These are phyloP conservation scores for Otis tarda DNA, from an alignment of 2,113 vertebrate species.

Conservation along the genomic window DNA sequence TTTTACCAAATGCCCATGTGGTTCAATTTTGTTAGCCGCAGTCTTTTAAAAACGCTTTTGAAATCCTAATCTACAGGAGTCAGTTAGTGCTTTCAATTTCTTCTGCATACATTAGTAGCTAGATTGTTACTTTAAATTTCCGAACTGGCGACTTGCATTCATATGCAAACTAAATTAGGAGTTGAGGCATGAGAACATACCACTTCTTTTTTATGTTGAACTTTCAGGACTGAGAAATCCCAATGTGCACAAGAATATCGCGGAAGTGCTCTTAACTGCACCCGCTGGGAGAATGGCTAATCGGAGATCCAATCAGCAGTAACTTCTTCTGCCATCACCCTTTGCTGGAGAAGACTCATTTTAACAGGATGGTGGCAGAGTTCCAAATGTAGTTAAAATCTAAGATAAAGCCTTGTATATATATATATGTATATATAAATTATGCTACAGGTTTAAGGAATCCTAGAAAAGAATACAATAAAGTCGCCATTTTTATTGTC, in stretches of 20 bases:
- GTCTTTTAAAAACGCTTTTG: constrained; percentile 8
- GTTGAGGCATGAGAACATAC: constrained; percentile 30
- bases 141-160: neutral
- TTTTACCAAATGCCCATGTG: neutral
- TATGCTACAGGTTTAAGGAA: neutral
- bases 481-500: neutral
- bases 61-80: neutral
- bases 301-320: neutral
- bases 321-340: neutral
- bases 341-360: neutral
- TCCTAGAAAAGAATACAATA: neutral
- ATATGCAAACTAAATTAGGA: constrained; percentile 19
- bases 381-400: neutral
- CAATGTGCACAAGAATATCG: constrained; percentile 2
- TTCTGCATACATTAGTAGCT: neutral
- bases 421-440: neutral
- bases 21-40: neutral
- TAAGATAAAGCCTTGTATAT: neutral
- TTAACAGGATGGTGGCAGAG: neutral
- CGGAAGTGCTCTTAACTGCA: neutral
- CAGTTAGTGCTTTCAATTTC: constrained; percentile 4
- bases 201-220: neutral
- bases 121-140: constrained; percentile 14
- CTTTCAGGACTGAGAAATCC: constrained; percentile 21
- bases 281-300: neutral